Evolutionary conservation across 2,888 invertebrate genomes (phyloP), one percentile per base, ranked within the genome.

Genomic region (Hybos culiciformis): DNA sequence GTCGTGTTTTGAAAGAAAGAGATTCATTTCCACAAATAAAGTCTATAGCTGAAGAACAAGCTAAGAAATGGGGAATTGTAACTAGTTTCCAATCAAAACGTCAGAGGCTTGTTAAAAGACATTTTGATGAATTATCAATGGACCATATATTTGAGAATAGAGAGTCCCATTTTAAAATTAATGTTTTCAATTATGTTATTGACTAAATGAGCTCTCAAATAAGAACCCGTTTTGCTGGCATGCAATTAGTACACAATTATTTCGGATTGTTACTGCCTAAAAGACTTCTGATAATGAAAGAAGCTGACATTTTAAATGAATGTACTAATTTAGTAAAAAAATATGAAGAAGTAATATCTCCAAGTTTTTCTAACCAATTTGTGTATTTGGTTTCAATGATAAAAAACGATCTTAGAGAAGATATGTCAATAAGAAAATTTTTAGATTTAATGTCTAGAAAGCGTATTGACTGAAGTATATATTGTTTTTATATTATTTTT

Each of bases 81-180:
- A 17, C 32, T 33, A 31, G 32, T 33, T 33, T 33, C 32, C 32
- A 33, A 33, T 33, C 32, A 33, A 33, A 33, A 33, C 32, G 32
- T 33, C 32, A 33, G 17, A 15, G 17, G 32, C 15, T 33, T 17
- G 17, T 17, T 33, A 33, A 33, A 33, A 33, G 32, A 33, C 32
- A 33, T 33, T 33, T 33, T 33, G 32, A 33, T 33, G 32, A 33
- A 17, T 17, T 33, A 33, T 33, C 32, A 33, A 33, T 8, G 32
- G 32, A 33, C 32, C 32, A 33, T 33, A 18, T 17, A 17, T 33
- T 33, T 33, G 15, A 33, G 17, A 33, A 33, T 17, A 33, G 32
- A 33, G 17, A 33, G 15, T 17, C 32, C 17, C 32, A 33, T 33
- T 33, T 33, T 33, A 33, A 33, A 33, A 33, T 33, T 33, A 33